These are phyloP conservation scores for Neoitamus cyanurus DNA, from an alignment of 2,888 invertebrate species.

Conservation along the genomic window DNA sequence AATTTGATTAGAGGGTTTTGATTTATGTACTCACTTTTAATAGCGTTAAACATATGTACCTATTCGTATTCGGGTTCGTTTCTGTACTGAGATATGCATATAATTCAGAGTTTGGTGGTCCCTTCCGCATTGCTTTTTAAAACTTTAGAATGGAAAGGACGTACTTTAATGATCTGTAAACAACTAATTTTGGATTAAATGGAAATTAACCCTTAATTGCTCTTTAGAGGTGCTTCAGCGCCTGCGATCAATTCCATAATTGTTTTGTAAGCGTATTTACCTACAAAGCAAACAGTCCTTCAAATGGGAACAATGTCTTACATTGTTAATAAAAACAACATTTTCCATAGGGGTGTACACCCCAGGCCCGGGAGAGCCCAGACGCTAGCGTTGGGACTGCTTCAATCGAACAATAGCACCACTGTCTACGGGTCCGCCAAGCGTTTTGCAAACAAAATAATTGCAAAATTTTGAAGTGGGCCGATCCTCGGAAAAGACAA, in stretches of 20 bases:
- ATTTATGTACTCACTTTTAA: no score
- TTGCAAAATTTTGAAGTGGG: constrained; percentile 15
- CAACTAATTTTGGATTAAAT: not conserved
- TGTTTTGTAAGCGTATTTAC: not conserved
- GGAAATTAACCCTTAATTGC: not conserved
- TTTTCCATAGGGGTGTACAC: not conserved
- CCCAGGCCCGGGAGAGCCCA: not conserved
- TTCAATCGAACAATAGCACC: constrained; percentile 7
- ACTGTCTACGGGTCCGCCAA: not conserved
- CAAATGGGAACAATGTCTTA: not conserved
- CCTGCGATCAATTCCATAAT: constrained; percentile 2
- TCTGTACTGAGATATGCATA: no score
- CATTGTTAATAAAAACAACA: not conserved
- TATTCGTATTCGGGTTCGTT: no score
- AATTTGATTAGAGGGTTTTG: no score
- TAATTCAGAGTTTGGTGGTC: no score
- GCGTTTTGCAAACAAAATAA: constrained; percentile 17
- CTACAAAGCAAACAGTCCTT: not conserved
- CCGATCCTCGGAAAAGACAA: not conserved
- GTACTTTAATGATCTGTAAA: not conserved
- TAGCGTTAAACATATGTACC: no score
- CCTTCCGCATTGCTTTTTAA: constrained; percentile 55
- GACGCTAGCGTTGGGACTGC: constrained; percentile 37
- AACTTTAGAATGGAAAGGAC: not conserved
- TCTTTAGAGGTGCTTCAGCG: not conserved